These are phyloP conservation scores for Amphibalanus amphitrite DNA, from an alignment of 1,140 invertebrate species.

Conservation along the genomic window DNA sequence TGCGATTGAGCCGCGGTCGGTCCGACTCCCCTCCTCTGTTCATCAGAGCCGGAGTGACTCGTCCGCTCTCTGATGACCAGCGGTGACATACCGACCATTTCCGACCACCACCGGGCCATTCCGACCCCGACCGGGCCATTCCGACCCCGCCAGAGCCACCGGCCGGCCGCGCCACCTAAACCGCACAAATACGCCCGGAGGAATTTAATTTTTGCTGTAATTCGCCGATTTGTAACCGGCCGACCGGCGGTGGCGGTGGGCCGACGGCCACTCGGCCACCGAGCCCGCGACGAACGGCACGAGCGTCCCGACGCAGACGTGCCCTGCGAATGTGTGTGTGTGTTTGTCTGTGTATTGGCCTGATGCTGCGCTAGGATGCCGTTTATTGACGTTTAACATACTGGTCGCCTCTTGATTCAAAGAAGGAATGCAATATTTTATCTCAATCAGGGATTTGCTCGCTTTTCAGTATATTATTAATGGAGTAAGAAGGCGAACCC, in stretches of 20 bases:
- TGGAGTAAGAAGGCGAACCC: too few species aligned
- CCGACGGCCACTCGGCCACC: neutral
- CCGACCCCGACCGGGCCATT: neutral
- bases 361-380: neutral
- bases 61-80: too few species aligned
- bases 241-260: too few species aligned
- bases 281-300: neutral
- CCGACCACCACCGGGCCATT: neutral
- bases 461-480: too few species aligned
- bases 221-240: constrained; percentile 4
- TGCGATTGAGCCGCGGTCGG: too few species aligned
- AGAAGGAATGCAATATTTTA: too few species aligned
- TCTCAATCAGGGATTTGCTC: too few species aligned
- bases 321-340: neutral
- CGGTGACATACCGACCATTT: neutral
- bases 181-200: neutral
- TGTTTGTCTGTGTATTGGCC: neutral
- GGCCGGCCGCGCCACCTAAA: neutral
- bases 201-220: constrained; percentile 3
- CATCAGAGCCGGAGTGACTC: too few species aligned
- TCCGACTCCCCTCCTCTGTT: too few species aligned
- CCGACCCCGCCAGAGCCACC: too few species aligned
- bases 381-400: too few species aligned
- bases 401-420: too few species aligned
- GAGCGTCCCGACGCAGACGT: neutral